Evolutionary conservation across 2,797 vertebrate genomes (phyloP).

Genomic region (Enteromius argenteus): DNA sequence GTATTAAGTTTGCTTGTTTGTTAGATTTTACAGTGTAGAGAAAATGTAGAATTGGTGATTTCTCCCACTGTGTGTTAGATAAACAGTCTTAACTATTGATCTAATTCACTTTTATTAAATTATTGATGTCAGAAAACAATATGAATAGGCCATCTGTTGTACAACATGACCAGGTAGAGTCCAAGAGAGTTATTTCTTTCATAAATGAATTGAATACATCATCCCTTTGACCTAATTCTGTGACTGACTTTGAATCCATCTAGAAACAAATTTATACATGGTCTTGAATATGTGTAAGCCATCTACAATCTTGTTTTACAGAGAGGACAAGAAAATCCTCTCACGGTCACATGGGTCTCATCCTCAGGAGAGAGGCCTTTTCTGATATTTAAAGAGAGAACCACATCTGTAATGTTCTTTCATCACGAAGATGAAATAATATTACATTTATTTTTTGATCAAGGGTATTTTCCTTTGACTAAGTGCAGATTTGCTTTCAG

Average conservation of each 20-base stretch:
- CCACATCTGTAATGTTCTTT: neutral
- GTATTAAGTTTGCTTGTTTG: too few relatives aligned
- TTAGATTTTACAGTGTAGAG: too few relatives aligned
- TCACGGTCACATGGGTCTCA: constrained; percentile 9
- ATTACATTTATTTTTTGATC: constrained; percentile 12
- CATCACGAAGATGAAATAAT: neutral
- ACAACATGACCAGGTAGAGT: neutral
- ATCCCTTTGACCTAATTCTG: constrained; percentile 12
- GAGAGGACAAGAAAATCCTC: constrained; percentile 7
- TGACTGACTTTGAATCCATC: constrained; percentile 17
- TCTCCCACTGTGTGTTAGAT: neutral
- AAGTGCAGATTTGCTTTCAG: constrained; percentile 4
- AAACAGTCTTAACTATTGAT: neutral
- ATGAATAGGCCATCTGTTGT: neutral
- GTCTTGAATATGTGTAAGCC: constrained; percentile 28
- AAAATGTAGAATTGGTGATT: neutral
- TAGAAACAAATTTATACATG: constrained; percentile 23
- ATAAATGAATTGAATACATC: constrained; percentile 8
- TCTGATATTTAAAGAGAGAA: constrained; percentile 6
- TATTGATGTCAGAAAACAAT: neutral
- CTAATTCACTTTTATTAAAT: constrained; percentile 7
- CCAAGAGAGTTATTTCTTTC: neutral
- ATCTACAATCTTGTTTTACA: constrained; percentile 6
- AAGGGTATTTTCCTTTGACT: neutral
- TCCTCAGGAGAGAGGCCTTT: constrained; percentile 3